Evolutionary conservation across 2,797 vertebrate species (phyloP), one percentile per base, ranked within the genome.

Genomic region (Sciaenops ocellatus): DNA sequence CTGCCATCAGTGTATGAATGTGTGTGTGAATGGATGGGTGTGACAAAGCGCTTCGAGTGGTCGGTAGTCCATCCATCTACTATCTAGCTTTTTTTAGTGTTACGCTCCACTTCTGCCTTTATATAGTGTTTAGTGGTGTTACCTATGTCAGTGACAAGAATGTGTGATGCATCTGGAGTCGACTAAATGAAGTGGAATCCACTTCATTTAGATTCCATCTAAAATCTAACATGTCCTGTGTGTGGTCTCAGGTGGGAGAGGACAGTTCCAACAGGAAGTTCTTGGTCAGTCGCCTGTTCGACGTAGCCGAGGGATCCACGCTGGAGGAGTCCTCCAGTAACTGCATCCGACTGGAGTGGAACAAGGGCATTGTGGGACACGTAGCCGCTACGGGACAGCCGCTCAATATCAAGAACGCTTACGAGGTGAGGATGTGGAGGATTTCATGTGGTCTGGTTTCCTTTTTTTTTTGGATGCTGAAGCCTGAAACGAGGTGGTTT

Each of bases 251-350:
- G 93, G 94, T 94, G 65, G 96, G 98, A 1, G 97, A 99, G 91
- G 98, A 99, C 91, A 99, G 98, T 92, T 98, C 97, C 62, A 99
- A 99, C 3, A 96, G 95, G 81, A 99, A 98, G 94, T 99, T 98
- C 88, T 91, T 99, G 5, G 90, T 99, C 57, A 99, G 98, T 87
- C 95, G 97, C 42, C 95, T 99, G n/a, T 99, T 99, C 60, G 98
- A 99, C 0, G 97, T 99, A n/a, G 97, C 98, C 0, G 98, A 99
- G 90, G 98, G 98, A 20, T 96, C 97, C 17, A 99, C 98, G 0
- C 92, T 98, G 60, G 98, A 99, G 91, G 96, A 99, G 85, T 97
- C 97, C 13, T 99, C 96, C 68, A 99, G 97, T 85, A 99, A 85
- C 89, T 97, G 96, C 83, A 99, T 99, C 87, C 96, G 97, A 7